Conservation (phyloP, 2,888 invertebrate species). For the Agrochola circellaris region DNA sequence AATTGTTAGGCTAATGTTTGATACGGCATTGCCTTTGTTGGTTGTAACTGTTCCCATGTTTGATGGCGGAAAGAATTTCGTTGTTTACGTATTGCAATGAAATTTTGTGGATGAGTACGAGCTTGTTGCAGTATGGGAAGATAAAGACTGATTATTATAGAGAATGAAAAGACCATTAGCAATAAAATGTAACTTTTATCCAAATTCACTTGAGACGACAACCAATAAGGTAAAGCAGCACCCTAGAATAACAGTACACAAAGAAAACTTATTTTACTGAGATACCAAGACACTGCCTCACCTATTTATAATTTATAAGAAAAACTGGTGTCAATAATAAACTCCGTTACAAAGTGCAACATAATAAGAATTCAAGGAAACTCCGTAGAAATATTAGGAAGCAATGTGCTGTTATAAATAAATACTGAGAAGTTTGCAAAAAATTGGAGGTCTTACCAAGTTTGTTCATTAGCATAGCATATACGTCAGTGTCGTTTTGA, state of each 20-base stretch:
- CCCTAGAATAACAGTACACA: background rate
- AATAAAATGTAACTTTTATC: background rate
- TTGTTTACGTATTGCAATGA: constrained; percentile 24
- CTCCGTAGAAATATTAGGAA: constrained; percentile 52
- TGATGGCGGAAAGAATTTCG: constrained; percentile 39
- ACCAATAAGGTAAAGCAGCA: background rate
- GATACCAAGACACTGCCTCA: background rate
- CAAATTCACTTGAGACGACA: background rate
- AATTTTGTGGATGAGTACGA: background rate
- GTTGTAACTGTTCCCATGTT: constrained; percentile 62
- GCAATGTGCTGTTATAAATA: constrained; percentile 50
- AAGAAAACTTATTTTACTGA: constrained; percentile 3
- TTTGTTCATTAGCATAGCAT: constrained; percentile 75
- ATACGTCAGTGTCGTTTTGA: constrained; percentile 73
- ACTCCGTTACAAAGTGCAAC: constrained; percentile 37
- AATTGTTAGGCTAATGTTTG: constrained; percentile 63
- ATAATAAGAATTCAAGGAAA: constrained; percentile 52
- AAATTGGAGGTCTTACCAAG: constrained; percentile 64
- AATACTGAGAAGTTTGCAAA: constrained; percentile 47
- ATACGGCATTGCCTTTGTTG: constrained; percentile 62
- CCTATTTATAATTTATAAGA: background rate
- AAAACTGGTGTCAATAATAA: constrained; percentile 12
- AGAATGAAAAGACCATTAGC: background rate
- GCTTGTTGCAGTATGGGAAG: background rate
- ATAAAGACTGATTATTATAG: background rate